Evolutionary conservation across 2,888 invertebrate species (phyloP).

Genomic region (Macaria notata): DNA sequence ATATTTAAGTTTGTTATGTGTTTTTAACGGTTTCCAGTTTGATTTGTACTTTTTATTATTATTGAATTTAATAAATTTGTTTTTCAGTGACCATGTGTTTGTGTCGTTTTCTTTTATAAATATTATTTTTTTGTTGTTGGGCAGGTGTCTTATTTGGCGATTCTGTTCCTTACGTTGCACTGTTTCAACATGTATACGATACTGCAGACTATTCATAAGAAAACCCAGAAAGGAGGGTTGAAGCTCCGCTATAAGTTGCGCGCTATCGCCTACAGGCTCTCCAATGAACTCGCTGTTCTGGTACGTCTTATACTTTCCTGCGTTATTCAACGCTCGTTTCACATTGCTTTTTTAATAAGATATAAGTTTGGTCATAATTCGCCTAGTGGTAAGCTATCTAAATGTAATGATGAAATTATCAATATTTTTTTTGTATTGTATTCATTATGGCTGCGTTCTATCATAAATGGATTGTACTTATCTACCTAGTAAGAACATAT

Average conservation of each 20-base stretch:
- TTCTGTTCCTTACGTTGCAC: conserved; percentile 93
- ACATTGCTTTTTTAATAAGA: too few species aligned
- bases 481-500: too few species aligned
- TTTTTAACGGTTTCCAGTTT: conserved; percentile 28
- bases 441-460: too few species aligned
- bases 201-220: conserved; percentile 92
- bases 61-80: conserved; percentile 62
- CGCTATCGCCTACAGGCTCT: conserved; percentile 75
- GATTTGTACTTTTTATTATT: conserved; percentile 51
- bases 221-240: conserved; percentile 82
- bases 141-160: conserved; percentile 90
- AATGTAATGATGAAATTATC: too few species aligned
- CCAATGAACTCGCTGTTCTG: conserved; percentile 70
- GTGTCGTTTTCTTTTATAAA: conserved; percentile 33
- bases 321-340: not conserved
- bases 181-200: conserved; percentile 95
- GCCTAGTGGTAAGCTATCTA: too few species aligned
- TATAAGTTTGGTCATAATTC: too few species aligned
- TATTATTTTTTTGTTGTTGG: not conserved
- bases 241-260: conserved; percentile 84
- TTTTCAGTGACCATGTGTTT: conserved; percentile 57
- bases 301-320: conserved; percentile 53
- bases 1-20: conserved; percentile 44
- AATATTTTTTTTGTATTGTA: too few species aligned
- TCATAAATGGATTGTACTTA: too few species aligned